phyloP scores from a whole-genome alignment of 1,140 invertebrate genomes.

The Cylas formicarius region DNA sequence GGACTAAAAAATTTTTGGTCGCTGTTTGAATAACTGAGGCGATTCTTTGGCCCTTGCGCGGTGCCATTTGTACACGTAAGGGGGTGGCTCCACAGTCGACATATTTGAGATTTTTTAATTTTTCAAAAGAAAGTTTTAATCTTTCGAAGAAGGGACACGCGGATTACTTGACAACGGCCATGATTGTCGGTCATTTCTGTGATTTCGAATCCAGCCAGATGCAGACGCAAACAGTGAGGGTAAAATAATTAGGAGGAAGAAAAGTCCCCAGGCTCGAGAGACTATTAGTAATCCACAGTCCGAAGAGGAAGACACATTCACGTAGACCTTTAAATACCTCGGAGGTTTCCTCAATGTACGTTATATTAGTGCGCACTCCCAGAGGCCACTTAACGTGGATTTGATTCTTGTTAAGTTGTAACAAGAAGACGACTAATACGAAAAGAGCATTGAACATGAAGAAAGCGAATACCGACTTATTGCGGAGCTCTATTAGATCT shows the following conservation, averaged over 20 bases:
- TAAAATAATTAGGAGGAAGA: slow-evolving; percentile 15
- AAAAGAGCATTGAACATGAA: slow-evolving; percentile 99
- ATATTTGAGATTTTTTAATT: too few species aligned
- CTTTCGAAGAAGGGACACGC: too few species aligned
- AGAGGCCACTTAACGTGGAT: slow-evolving; percentile 91
- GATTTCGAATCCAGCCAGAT: not conserved
- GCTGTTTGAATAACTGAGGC: too few species aligned
- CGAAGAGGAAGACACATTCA: slow-evolving; percentile 28
- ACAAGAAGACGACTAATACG: slow-evolving; percentile 95
- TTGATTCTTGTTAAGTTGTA: slow-evolving; percentile 96
- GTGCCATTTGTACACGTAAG: too few species aligned
- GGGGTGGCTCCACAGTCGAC: too few species aligned
- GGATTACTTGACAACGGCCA: too few species aligned
- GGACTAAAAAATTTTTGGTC: too few species aligned
- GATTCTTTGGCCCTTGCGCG: too few species aligned
- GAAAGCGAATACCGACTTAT: slow-evolving; percentile 96
- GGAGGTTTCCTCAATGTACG: slow-evolving; percentile 81
- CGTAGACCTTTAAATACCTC: slow-evolving; percentile 56
- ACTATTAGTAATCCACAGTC: slow-evolving; percentile 40
- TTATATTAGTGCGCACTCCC: slow-evolving; percentile 90
- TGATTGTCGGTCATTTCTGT: too few species aligned
- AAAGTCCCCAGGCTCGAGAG: slow-evolving; percentile 22
- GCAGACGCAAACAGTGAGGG: slow-evolving; percentile 2
- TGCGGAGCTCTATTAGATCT: slow-evolving; percentile 86
- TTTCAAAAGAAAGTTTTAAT: too few species aligned